Evolutionary conservation across 2,797 vertebrate genomes (phyloP), one percentile per base, ranked within the genome.

Genomic region (Coregonus suidteri): DNA sequence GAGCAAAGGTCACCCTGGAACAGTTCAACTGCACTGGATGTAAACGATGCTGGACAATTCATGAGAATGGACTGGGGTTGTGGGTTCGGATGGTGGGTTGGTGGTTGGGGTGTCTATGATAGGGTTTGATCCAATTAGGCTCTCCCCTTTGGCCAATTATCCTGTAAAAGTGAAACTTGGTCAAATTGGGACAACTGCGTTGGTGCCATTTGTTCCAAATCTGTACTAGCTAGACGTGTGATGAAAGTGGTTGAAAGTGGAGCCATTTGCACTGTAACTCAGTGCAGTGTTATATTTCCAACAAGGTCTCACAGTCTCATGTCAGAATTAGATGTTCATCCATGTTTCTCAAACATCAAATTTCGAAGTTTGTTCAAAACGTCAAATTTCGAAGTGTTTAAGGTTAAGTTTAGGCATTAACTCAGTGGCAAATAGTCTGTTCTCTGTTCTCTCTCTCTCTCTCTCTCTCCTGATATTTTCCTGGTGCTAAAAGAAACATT

Each of bases 1-100:
- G 92, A 89, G 88, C 91, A 93, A 91, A 94, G 92, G 90, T 90
- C 90, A 86, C 87, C 80, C 68, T 81, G 83, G 89, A 87, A 91
- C 90, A 84, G 87, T 71, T 85, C 82, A 78, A 77, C 88, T 86
- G 82, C 81, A 81, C 88, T 85, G 51, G 13, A 15, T 53, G 70
- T 5, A 1, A 4, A 16, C 71, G 1, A 30, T 35, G 16, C 31
- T 35, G 31, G 14, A 18, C 30, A 73, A 18, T 34, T 54, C 52
- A 53, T 53, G 7, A 35, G 52, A 54, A 30, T 7, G 7, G 5
- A 25, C 1, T 52, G n/a, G 20, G 41, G 13, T 51, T 6, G 47
- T 18, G 37, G 70, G 9, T 30, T 64, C 3, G 7, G 1, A 25
- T 20, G 18, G 11, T 9, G 59, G 59, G 6, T 25, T 25, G 20